These are phyloP conservation scores for Neodontobutis hainanensis DNA, from an alignment of 2,113 vertebrate species.

Conservation along the genomic window DNA sequence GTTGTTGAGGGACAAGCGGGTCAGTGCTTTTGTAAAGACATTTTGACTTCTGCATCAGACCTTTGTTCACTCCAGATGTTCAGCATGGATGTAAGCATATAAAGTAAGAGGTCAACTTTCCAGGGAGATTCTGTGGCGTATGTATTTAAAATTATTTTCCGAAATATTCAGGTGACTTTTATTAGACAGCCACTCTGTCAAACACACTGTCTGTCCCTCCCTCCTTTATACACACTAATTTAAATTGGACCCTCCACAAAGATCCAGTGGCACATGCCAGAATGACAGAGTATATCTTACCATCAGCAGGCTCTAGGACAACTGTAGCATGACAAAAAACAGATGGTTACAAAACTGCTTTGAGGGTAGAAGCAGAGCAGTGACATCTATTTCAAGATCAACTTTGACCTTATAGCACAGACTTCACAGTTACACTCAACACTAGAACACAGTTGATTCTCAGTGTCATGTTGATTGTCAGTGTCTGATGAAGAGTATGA, in stretches of 20 bases:
- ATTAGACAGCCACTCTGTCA: conserved; percentile 26
- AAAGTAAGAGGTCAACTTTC: not conserved
- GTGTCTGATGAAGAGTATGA: conserved; percentile 1
- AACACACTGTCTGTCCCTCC: not conserved
- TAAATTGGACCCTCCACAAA: conserved; percentile 46
- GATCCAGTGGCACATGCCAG: conserved; percentile 60
- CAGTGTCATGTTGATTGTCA: not conserved
- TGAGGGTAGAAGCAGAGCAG: not conserved
- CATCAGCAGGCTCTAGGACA: conserved; percentile 31
- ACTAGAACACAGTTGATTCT: not conserved
- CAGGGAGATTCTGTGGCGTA: too few relatives aligned
- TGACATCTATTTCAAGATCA: not conserved
- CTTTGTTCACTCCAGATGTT: conserved; percentile 11
- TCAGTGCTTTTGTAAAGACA: conserved; percentile 39
- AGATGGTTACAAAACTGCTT: conserved; percentile 21
- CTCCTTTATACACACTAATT: conserved; percentile 8
- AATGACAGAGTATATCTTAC: conserved; percentile 54
- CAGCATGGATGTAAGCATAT: conserved; percentile 4
- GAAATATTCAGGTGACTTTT: conserved; percentile 31
- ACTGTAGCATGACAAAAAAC: conserved; percentile 35
- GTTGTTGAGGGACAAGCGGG: not conserved
- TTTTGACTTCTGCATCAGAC: not conserved
- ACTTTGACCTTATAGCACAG: not conserved
- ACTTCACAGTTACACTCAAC: not conserved
- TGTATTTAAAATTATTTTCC: conserved; percentile 18